phyloP scores from a whole-genome alignment of 2,113 vertebrate genomes.

The Cryptoleucopteryx plumbea region DNA sequence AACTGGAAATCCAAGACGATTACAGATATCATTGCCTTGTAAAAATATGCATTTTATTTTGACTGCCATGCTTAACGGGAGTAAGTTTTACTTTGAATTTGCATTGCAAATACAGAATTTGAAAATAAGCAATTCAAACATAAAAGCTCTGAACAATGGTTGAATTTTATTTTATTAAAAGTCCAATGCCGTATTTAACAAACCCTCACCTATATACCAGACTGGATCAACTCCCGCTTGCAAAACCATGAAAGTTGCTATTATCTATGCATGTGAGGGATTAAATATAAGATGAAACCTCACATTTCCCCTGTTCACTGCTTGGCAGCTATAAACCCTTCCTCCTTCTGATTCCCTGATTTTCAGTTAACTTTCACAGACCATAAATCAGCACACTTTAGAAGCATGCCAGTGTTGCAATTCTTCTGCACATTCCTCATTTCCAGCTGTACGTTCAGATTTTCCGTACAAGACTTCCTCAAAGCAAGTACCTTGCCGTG shows the following conservation, averaged over 20 bases:
- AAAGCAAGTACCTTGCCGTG: background rate
- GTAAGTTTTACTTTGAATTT: too few species aligned
- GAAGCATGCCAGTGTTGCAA: fast-evolving
- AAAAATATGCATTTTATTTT: fast-evolving
- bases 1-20: fast-evolving
- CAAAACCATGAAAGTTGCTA: background rate
- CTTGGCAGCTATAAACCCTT: background rate
- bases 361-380: background rate
- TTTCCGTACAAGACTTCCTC: background rate
- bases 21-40: too few species aligned
- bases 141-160: background rate
- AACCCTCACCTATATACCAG: background rate
- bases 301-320: background rate
- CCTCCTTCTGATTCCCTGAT: background rate
- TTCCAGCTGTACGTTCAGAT: background rate
- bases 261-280: too few species aligned
- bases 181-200: too few species aligned
- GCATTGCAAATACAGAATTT: background rate
- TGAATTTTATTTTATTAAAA: background rate
- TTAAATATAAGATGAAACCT: background rate
- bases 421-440: background rate
- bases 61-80: background rate
- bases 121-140: too few species aligned
- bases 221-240: background rate
- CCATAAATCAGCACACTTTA: too few species aligned